Evolutionary conservation across 2,888 invertebrate species (phyloP).

Genomic region (Polydrusus tereticollis): DNA sequence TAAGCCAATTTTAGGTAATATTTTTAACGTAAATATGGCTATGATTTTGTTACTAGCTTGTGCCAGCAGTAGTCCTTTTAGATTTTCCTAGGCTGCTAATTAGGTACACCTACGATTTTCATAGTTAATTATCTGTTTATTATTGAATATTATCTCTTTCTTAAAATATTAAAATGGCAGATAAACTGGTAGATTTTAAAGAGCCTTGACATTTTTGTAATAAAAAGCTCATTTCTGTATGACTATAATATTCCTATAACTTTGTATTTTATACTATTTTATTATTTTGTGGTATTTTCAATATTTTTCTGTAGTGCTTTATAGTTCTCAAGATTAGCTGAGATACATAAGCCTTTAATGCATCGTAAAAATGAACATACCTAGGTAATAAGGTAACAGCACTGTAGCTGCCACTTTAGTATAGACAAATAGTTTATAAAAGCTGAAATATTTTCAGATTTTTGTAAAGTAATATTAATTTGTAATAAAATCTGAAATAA

Average conservation of each 20-base stretch:
- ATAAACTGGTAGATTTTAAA: slow-evolving; percentile 4
- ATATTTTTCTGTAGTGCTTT: too few species aligned
- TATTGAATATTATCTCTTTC: neutral
- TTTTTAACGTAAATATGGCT: slow-evolving; percentile 38
- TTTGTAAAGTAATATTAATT: too few species aligned
- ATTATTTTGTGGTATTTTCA: too few species aligned
- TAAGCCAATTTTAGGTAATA: slow-evolving; percentile 1
- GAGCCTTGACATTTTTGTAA: slow-evolving; percentile 14
- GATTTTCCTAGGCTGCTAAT: slow-evolving; percentile 15
- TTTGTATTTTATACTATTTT: neutral
- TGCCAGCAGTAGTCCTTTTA: slow-evolving; percentile 23
- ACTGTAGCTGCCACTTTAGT: too few species aligned
- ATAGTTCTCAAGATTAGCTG: too few species aligned
- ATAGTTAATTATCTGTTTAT: neutral
- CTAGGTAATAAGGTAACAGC: too few species aligned
- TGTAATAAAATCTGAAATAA: too few species aligned
- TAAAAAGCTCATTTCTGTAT: neutral
- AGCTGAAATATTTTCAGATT: too few species aligned
- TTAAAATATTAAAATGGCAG: neutral
- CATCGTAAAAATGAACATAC: too few species aligned
- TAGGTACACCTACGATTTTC: slow-evolving; percentile 21
- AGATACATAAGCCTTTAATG: too few species aligned
- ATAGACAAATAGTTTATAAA: too few species aligned
- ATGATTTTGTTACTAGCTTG: slow-evolving; percentile 42
- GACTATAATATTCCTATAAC: neutral